A percentile compares a stretch with the other conserved stretches of the same genome.
Conservation (phyloP, 2,797 vertebrate genomes). For the Hoplostethus atlanticus region DNA sequence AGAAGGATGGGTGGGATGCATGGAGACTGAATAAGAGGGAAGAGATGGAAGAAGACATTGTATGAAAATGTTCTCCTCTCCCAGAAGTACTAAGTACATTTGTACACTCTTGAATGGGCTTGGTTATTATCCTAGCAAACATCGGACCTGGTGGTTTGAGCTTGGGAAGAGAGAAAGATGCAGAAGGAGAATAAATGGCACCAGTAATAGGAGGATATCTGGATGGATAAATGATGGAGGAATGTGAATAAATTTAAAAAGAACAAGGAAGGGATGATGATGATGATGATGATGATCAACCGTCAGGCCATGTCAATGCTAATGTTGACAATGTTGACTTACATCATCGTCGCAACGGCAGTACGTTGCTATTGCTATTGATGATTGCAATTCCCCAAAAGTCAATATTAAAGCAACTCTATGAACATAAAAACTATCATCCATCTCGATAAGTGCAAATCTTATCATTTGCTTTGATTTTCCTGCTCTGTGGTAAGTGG, state of each 20-base stretch:
- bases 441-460: constrained; percentile 2
- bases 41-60: not conserved
- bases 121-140: no score
- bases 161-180: not conserved
- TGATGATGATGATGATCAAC: not conserved
- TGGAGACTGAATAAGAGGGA: not conserved
- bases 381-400: constrained; percentile 14
- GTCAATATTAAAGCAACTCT: constrained; percentile 3
- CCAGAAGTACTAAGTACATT: no score
- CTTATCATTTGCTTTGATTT: constrained; percentile 28
- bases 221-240: not conserved
- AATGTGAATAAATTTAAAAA: not conserved
- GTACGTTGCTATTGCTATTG: not conserved
- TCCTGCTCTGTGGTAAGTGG: not conserved
- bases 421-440: not conserved
- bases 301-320: not conserved
- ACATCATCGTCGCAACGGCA: not conserved
- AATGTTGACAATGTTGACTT: not conserved
- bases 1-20: not conserved
- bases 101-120: no score
- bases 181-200: not conserved
- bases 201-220: not conserved
- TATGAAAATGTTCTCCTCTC: not conserved
- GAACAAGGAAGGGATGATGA: not conserved
- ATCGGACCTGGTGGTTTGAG: no score